phyloP scores from a whole-genome alignment of 2,888 invertebrate species.

The Dusona sp. region DNA sequence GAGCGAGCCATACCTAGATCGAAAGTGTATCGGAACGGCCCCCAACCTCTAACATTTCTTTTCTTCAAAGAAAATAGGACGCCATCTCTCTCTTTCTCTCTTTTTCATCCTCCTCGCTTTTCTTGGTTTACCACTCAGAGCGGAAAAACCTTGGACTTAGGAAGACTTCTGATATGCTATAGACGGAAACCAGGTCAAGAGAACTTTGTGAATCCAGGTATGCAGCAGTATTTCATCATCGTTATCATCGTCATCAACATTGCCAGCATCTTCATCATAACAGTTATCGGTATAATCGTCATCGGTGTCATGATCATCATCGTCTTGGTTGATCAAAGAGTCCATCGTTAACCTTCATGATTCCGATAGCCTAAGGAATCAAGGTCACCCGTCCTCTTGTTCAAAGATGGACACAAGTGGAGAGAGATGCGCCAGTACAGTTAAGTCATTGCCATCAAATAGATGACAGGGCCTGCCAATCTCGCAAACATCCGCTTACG shows the following conservation, averaged over 20 bases:
- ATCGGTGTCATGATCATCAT: conserved; percentile 33
- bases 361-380: conserved; percentile 45
- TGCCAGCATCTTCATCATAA: conserved; percentile 11
- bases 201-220: not conserved
- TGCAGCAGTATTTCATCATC: not conserved
- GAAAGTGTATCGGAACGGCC: conserved; percentile 31
- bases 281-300: conserved; percentile 5
- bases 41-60: not conserved
- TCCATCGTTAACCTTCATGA: conserved; percentile 17
- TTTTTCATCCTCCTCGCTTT: not conserved
- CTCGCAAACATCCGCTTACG: not conserved
- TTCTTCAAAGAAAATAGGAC: conserved; percentile 28
- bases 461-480: conserved; percentile 1
- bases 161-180: not conserved
- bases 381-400: conserved; percentile 54
- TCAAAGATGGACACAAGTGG: not conserved
- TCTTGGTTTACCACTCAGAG: not conserved
- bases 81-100: not conserved
- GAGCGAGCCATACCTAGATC: conserved; percentile 13
- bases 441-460: conserved; percentile 51
- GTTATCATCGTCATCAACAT: not conserved
- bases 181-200: not conserved
- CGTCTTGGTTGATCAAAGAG: conserved; percentile 18
- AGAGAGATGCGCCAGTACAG: conserved; percentile 7
- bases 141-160: not conserved